A percentile compares a stretch with the other conserved stretches of the same genome.
phyloP scores from a whole-genome alignment of 2,113 vertebrate species.

The Etheostoma spectabile region DNA sequence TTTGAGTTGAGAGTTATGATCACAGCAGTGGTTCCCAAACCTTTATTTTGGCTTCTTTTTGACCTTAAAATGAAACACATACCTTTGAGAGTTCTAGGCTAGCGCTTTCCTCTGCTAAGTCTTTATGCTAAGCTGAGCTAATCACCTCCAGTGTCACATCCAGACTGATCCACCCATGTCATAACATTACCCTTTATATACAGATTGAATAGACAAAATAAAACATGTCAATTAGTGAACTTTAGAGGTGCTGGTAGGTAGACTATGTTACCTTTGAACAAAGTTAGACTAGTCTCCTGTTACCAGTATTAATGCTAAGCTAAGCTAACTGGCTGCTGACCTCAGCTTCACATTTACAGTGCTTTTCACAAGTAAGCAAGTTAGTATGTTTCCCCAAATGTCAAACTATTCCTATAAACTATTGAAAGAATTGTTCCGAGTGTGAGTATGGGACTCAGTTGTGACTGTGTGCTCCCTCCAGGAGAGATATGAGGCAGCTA shows the following conservation, averaged over 20 bases:
- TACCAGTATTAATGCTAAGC: not conserved
- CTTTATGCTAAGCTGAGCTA: not conserved
- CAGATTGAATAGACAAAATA: not conserved
- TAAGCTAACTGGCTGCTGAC: not conserved
- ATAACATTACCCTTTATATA: not conserved
- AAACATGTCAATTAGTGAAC: not conserved
- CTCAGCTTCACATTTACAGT: not conserved
- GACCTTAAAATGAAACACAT: not conserved
- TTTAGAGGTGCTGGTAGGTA: not conserved
- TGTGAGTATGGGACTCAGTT: not conserved
- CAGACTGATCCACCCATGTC: not conserved
- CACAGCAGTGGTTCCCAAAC: not conserved
- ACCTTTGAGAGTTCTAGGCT: too few relatives aligned
- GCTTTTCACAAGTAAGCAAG: not conserved
- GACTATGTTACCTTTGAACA: too few relatives aligned
- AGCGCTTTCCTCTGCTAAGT: not conserved
- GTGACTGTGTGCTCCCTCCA: constrained; percentile 46
- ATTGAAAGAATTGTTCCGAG: not conserved
- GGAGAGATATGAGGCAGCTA: constrained; percentile 95
- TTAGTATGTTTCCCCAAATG: not conserved
- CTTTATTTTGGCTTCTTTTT: not conserved
- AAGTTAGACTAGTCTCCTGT: not conserved
- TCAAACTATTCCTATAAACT: not conserved
- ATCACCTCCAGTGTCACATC: not conserved
- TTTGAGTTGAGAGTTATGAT: not conserved